A percentile compares a stretch with the other conserved stretches of the same genome.
Evolutionary conservation across 2,888 invertebrate species (phyloP).

Genomic region (Operophtera brumata): DNA sequence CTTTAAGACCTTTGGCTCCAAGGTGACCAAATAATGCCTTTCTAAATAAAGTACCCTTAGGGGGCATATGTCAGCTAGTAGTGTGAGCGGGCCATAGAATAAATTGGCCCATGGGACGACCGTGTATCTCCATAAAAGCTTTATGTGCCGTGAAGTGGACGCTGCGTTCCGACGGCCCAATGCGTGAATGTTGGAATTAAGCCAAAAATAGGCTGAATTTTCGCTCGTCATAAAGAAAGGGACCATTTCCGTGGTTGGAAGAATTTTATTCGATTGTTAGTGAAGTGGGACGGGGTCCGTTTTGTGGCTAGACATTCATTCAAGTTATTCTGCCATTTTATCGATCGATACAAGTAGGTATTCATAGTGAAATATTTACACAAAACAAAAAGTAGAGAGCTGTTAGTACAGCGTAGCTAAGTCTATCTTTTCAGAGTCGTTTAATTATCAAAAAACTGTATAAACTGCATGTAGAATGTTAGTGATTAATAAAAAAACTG

Average conservation of each 20-base stretch:
- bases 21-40: constrained; percentile 26
- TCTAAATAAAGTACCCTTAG: constrained; percentile 41
- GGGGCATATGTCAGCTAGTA: constrained; percentile 40
- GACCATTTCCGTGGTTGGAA: not conserved
- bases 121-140: constrained; percentile 65
- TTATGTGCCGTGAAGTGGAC: constrained; percentile 68
- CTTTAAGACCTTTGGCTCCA: constrained; percentile 10
- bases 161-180: constrained; percentile 42
- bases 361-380: too few relatives aligned
- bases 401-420: too few relatives aligned
- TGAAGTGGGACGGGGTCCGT: not conserved
- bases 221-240: constrained; percentile 27
- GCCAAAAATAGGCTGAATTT: constrained; percentile 38
- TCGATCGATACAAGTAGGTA: too few relatives aligned
- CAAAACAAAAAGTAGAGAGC: too few relatives aligned
- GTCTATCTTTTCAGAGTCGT: too few relatives aligned
- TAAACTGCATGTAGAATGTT: too few relatives aligned
- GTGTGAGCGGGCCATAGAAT: constrained; percentile 40
- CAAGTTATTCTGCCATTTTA: not conserved
- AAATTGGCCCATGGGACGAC: constrained; percentile 45
- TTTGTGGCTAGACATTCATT: not conserved
- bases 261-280: constrained; percentile 4
- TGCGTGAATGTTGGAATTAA: constrained; percentile 42
- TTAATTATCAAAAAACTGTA: too few relatives aligned
- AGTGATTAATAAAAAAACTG: too few relatives aligned